Evolutionary conservation across 2,888 invertebrate genomes (phyloP).

Genomic region (Griposia aprilina): DNA sequence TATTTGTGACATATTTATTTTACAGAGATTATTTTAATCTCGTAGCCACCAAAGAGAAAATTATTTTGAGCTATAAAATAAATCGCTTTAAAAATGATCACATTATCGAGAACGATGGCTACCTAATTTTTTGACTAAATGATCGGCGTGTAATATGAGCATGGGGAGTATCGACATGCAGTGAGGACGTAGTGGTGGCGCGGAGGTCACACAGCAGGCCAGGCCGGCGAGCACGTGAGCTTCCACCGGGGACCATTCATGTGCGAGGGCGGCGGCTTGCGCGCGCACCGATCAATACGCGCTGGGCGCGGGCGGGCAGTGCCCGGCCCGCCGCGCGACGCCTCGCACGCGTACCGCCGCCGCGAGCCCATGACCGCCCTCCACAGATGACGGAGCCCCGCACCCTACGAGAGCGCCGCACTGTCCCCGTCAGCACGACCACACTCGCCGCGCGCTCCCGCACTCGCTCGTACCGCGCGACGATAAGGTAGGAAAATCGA

Average conservation of each 20-base stretch:
- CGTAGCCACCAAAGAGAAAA: neutral
- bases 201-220: constrained; percentile 76
- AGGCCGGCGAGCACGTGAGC: constrained; percentile 86
- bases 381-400: constrained; percentile 90
- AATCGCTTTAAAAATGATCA: constrained; percentile 17
- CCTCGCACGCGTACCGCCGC: constrained; percentile 79
- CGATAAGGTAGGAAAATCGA: constrained; percentile 87
- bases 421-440: constrained; percentile 83
- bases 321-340: constrained; percentile 86
- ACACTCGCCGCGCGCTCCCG: constrained; percentile 75
- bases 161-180: constrained; percentile 71
- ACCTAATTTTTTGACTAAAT: constrained; percentile 49
- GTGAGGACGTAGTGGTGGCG: constrained; percentile 66
- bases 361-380: constrained; percentile 86
- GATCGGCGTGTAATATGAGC: constrained; percentile 58
- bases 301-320: constrained; percentile 81
- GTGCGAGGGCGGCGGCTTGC: constrained; percentile 85
- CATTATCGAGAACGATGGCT: constrained; percentile 20
- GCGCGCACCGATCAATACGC: constrained; percentile 85
- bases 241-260: constrained; percentile 87
- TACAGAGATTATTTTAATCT: neutral
- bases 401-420: constrained; percentile 80
- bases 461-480: constrained; percentile 75
- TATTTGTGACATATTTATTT: neutral
- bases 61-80: constrained; percentile 1